Evolutionary conservation across 2,797 vertebrate species (phyloP).

Genomic region (Sphaeramia orbicularis): DNA sequence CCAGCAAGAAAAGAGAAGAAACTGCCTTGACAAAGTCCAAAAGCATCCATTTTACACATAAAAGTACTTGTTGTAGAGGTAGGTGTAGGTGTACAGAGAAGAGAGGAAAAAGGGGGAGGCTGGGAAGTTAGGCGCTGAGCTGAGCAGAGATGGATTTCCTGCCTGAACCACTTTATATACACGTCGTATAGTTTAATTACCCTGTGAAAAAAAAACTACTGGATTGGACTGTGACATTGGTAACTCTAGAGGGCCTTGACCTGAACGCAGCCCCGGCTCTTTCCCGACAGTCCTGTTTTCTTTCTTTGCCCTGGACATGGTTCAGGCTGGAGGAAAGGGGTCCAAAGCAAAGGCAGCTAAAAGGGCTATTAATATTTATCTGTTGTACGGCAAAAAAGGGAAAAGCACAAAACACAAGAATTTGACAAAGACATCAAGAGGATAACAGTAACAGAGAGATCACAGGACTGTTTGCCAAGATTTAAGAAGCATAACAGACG

Average conservation of each 20-base stretch:
- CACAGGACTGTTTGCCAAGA: neutral
- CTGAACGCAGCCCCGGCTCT: constrained; percentile 32
- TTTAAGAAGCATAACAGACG: constrained; percentile 10
- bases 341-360: constrained; percentile 32
- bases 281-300: constrained; percentile 56
- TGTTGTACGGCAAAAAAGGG: constrained; percentile 29
- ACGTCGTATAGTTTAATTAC: constrained; percentile 74
- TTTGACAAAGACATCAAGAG: constrained; percentile 17
- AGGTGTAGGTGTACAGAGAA: constrained; percentile 60
- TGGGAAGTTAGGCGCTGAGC: constrained; percentile 50
- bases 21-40: constrained; percentile 4
- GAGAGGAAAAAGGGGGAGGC: constrained; percentile 40
- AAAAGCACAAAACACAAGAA: constrained; percentile 51
- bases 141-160: constrained; percentile 76
- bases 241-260: constrained; percentile 63
- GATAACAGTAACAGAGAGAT: constrained; percentile 9
- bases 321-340: constrained; percentile 41
- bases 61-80: constrained; percentile 47
- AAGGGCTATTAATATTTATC: constrained; percentile 48
- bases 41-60: constrained; percentile 25
- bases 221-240: constrained; percentile 45
- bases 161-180: constrained; percentile 74
- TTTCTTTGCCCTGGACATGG: constrained; percentile 52
- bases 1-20: constrained; percentile 19
- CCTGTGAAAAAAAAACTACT: constrained; percentile 53